Conservation (phyloP, 2,113 vertebrate species). For the Xiphophorus hellerii region DNA sequence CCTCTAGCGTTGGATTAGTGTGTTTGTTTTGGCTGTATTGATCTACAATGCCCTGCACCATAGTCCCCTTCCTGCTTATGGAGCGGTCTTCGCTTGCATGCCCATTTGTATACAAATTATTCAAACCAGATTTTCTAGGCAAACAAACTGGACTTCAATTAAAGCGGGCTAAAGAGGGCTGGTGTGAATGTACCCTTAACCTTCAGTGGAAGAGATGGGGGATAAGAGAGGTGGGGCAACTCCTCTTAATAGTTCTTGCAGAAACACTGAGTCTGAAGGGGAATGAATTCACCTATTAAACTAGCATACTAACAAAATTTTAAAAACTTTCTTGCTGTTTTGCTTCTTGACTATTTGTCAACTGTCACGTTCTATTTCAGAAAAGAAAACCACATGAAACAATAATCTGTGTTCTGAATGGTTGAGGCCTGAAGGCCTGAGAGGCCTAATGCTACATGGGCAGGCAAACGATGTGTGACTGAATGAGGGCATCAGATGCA, state of each 20-base stretch:
- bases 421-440: slow-evolving; percentile 61
- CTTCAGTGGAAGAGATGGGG: no score
- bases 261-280: background rate
- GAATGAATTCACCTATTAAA: slow-evolving; percentile 15
- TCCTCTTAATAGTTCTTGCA: no score
- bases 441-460: slow-evolving; percentile 52
- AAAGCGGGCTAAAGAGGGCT: no score
- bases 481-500: slow-evolving; percentile 69
- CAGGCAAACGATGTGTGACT: slow-evolving; percentile 68
- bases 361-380: slow-evolving; percentile 61
- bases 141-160: no score
- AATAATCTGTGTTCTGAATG: slow-evolving; percentile 61
- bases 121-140: no score
- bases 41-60: no score
- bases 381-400: slow-evolving; percentile 48
- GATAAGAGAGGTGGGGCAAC: no score
- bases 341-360: slow-evolving; percentile 57
- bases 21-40: no score
- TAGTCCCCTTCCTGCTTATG: no score
- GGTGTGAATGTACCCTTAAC: background rate
- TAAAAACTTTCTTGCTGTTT: slow-evolving; percentile 39
- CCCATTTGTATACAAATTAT: no score
- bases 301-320: slow-evolving; percentile 11
- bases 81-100: no score
- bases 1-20: no score